Evolutionary conservation across 2,797 vertebrate genomes (phyloP), one percentile per base, ranked within the genome.

Genomic region (Phylloscopus collybita): DNA sequence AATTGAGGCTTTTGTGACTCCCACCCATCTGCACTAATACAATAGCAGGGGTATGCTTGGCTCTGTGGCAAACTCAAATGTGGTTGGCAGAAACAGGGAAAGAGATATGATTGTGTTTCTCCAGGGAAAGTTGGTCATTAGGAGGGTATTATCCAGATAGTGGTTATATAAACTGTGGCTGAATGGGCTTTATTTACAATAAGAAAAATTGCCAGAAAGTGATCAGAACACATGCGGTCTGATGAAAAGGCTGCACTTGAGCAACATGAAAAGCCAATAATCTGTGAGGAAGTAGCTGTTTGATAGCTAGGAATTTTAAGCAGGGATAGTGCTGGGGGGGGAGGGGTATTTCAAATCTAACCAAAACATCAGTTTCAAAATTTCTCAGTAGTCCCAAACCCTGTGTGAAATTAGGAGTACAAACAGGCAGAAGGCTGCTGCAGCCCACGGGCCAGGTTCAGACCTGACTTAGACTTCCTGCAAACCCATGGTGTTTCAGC

Each of bases 191-290:
- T 79, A 90, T 96, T 96, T 92, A 88, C 89, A 94, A 96, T 93
- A 94, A 93, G 93, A 96, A 92, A 96, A 96, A 93, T 64, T 95
- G 95, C 94, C 96, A 97, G 88, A 95, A 91, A 94, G 87, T 75
- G 90, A 96, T 97, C 91, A 94, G 96, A 95, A 92, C 90, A 96
- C 74, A 92, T 93, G 81, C 4, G 0, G 80, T 71, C 56, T 50
- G 85, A 94, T 95, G 93, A 96, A 97, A 96, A 96, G 89, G 45
- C 81, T 92, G 80, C 90, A 94, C 93, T 97, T 72, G 70, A 96
- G 80, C 94, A 94, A 65, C 80, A 64, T 74, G 82, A 96, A 96
- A 96, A 94, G 83, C 89, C 80, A 95, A 88, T 86, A 96, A 97
- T 97, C 90, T 96, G 88, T 15, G 75, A 96, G 90, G 89, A 95